Evolutionary conservation across 2,113 vertebrate genomes (phyloP).

Genomic region (Cinclus mexicanus): DNA sequence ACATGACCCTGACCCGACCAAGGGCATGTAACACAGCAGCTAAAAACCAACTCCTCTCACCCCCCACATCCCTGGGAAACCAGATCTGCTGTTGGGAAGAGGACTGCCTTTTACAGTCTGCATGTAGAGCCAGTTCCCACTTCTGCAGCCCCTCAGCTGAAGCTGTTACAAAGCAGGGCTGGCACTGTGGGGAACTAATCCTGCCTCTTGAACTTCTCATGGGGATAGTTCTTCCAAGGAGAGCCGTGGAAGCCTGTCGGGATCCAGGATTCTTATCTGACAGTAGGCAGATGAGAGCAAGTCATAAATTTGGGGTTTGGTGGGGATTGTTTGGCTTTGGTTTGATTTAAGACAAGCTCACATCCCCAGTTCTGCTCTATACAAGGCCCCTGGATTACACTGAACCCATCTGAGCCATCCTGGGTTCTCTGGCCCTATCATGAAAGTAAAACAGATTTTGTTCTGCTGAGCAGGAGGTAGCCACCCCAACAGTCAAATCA

Average conservation of each 20-base stretch:
- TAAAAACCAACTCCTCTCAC: background rate
- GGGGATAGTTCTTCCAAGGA: background rate
- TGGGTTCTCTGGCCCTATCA: background rate
- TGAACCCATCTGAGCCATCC: background rate
- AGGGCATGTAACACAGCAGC: background rate
- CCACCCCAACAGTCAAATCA: background rate
- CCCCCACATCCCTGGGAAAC: background rate
- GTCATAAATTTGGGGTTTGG: fast-evolving
- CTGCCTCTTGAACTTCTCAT: background rate
- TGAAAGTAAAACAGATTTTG: background rate
- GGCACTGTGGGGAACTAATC: background rate
- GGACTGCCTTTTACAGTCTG: background rate
- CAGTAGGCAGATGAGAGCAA: background rate
- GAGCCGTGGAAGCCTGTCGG: background rate
- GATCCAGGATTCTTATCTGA: background rate
- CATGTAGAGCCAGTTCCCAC: background rate
- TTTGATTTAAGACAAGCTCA: background rate
- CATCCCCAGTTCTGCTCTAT: background rate
- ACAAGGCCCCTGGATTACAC: background rate
- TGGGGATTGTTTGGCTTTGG: background rate
- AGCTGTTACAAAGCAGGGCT: fast-evolving
- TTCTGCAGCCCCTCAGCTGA: background rate
- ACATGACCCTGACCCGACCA: background rate
- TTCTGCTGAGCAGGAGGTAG: background rate
- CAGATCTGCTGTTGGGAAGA: background rate